Percentiles rank a stretch among this genome's conserved stretches.
phyloP scores from a whole-genome alignment of 2,113 vertebrate species.

The Mixornis gularis region DNA sequence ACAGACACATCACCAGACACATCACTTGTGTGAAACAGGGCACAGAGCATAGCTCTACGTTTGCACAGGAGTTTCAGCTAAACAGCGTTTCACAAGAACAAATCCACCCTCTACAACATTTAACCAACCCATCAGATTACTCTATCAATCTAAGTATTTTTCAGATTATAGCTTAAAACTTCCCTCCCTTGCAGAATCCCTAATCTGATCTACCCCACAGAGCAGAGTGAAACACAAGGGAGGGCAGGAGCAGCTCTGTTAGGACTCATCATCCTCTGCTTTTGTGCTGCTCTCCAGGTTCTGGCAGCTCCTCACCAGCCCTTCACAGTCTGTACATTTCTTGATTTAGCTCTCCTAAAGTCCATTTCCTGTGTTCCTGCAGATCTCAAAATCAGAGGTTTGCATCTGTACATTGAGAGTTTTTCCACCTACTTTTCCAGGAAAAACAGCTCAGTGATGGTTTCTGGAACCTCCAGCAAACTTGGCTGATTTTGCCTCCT shows the following conservation, averaged over 20 bases:
- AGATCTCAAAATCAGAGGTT: background rate
- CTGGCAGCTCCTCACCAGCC: background rate
- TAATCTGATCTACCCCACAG: background rate
- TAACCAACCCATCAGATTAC: background rate
- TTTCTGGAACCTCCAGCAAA: background rate
- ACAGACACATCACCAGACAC: background rate
- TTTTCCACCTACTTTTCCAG: background rate
- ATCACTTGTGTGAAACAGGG: background rate
- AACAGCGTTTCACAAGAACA: background rate
- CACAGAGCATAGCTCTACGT: background rate
- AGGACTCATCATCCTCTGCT: background rate
- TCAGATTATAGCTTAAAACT: background rate
- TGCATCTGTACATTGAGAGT: background rate
- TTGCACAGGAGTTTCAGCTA: background rate
- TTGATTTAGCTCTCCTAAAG: background rate
- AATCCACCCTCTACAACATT: background rate
- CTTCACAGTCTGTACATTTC: constrained; percentile 3
- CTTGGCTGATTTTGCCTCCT: background rate
- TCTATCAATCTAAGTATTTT: background rate
- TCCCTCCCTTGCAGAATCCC: background rate
- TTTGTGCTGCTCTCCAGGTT: constrained; percentile 5
- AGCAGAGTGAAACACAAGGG: background rate
- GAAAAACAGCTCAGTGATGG: background rate
- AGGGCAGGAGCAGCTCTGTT: background rate
- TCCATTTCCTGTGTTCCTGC: background rate